These are phyloP conservation scores for Mionectes macconnelli DNA, from an alignment of 2,113 vertebrate species.

Conservation along the genomic window DNA sequence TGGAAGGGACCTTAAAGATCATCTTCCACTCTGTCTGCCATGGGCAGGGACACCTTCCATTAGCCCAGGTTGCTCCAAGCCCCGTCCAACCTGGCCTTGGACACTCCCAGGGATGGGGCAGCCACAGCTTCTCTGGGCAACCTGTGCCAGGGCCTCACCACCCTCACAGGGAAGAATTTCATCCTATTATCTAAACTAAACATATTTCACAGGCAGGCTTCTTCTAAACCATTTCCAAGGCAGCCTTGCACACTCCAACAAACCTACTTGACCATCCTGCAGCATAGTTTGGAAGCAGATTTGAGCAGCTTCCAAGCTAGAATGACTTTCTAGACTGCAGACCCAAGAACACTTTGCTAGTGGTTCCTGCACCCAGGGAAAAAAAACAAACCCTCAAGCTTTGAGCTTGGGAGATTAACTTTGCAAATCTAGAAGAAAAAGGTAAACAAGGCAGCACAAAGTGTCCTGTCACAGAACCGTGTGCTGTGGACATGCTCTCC, in stretches of 20 bases:
- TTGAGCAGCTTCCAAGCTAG: not conserved
- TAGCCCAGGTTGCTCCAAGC: not conserved
- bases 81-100: rapidly evolving
- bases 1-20: not conserved
- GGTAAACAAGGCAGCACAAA: not conserved
- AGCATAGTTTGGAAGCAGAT: not conserved
- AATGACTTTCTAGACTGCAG: not conserved
- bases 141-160: not conserved
- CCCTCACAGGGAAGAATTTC: not conserved
- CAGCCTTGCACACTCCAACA: not conserved
- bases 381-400: not conserved
- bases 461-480: not conserved
- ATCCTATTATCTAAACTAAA: not conserved
- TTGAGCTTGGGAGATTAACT: not conserved
- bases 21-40: not conserved
- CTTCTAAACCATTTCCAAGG: not conserved
- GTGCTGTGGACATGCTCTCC: not conserved
- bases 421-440: not conserved
- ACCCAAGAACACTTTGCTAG: not conserved
- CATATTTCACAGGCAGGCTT: not conserved
- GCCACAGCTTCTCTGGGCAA: not conserved
- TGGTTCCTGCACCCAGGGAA: not conserved
- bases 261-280: not conserved
- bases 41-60: not conserved
- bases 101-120: not conserved